Conservation (phyloP, 2,888 invertebrate genomes). For the Carcina quercana region DNA sequence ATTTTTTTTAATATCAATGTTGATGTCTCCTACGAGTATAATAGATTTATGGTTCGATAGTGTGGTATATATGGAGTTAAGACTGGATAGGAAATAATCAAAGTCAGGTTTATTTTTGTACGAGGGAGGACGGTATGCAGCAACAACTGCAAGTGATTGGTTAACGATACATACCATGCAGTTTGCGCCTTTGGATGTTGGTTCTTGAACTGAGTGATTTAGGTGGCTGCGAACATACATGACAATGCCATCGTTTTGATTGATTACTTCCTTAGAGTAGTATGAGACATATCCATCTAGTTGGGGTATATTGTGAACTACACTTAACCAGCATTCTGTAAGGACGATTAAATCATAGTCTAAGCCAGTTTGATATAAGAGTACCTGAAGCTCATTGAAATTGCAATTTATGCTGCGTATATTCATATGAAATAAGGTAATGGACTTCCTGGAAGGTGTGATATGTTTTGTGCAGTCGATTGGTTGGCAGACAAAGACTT, state of each 20-base stretch:
- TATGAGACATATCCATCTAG: neutral
- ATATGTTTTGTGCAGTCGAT: neutral
- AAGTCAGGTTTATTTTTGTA: too few relatives aligned
- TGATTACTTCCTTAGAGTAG: neutral
- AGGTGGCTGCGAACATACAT: neutral
- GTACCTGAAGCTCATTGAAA: neutral
- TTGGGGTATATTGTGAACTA: neutral
- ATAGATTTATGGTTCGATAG: too few relatives aligned
- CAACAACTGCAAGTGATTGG: neutral
- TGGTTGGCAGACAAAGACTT: neutral
- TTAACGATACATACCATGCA: neutral
- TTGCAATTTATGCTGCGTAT: neutral
- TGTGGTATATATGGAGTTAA: too few relatives aligned
- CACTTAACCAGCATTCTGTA: neutral
- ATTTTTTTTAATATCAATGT: too few relatives aligned
- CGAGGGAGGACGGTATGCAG: neutral
- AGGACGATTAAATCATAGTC: neutral
- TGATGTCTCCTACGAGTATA: too few relatives aligned
- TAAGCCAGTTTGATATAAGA: neutral
- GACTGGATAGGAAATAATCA: too few relatives aligned
- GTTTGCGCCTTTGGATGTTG: neutral
- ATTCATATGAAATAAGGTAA: neutral
- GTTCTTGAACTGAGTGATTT: neutral
- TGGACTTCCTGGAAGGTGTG: neutral
- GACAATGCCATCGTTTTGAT: slow-evolving; percentile 1